phyloP scores from a whole-genome alignment of 2,797 vertebrate genomes.

The Chromobotia macracanthus region DNA sequence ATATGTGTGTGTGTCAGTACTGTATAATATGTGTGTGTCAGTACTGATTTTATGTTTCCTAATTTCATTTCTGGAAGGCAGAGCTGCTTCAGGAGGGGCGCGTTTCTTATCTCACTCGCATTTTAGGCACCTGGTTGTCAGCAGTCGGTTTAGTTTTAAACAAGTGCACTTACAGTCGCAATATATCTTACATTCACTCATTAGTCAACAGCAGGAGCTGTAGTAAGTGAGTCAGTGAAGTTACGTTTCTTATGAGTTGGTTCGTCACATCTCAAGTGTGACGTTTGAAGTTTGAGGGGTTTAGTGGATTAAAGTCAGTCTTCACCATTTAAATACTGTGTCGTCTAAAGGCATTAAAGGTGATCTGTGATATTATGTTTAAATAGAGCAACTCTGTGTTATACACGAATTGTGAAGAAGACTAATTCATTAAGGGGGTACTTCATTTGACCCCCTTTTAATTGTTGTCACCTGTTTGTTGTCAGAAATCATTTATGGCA shows the following conservation, averaged over 20 bases:
- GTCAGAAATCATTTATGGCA: not conserved
- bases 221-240: not conserved
- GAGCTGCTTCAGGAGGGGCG: constrained; percentile 50
- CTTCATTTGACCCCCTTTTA: not conserved
- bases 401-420: too few relatives aligned
- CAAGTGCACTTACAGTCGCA: constrained; percentile 35
- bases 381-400: too few relatives aligned
- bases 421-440: too few relatives aligned
- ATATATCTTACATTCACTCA: not conserved
- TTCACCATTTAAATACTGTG: not conserved
- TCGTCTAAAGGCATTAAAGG: too few relatives aligned
- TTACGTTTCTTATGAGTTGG: too few relatives aligned
- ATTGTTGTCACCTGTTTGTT: not conserved
- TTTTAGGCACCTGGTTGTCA: constrained; percentile 33
- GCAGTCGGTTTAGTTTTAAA: constrained; percentile 29
- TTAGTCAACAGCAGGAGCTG: not conserved
- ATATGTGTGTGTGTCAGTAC: too few relatives aligned
- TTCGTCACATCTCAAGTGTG: not conserved
- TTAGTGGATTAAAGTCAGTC: not conserved
- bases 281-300: not conserved
- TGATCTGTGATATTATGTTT: too few relatives aligned
- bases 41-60: not conserved
- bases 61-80: constrained; percentile 27
- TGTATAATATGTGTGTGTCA: constrained; percentile 39
- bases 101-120: constrained; percentile 55